Base-by-base conservation (phyloP, 2,797 vertebrate species). In the Bradypodion pumilum region DNA sequence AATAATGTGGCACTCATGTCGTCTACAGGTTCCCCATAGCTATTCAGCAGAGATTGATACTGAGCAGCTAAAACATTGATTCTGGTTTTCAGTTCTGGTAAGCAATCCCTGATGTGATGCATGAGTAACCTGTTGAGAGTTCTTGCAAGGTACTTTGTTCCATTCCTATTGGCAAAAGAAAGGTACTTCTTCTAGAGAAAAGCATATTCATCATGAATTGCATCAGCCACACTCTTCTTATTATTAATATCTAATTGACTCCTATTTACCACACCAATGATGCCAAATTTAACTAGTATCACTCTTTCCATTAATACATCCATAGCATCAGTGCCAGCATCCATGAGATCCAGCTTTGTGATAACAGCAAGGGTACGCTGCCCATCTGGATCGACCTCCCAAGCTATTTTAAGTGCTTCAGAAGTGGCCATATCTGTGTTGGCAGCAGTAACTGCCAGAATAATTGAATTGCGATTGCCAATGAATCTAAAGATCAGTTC, bases 351-450 rank as follows among this genome's bases (percentile, higher is more conserved):
- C 91, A 99, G 95, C 91, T 99, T 99, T 87, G 99, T 99, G 94
- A 99, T 98, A 86, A 99, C 99, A 84, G 99, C 99, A 86, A 99
- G 96, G 0, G 99, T 99, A 95, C 99, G 98, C 91, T 98, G 97
- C 87, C 99, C 98, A 56, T 99, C 98, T 0, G 97, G 96, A 93
- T 99, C 99, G n/a, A 98, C 98, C 92, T 99, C 98, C 42, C 99
- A 96, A 44, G 99, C 97, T 91, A 99, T 98, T 94, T 99, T 99
- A 37, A 99, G 97, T 0, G 99, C 98, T 94, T 99, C 99, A 0
- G 99, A 99, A 49, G 98, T 99, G 83, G 99, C 99, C 99, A 99
- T 99, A 91, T 99, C 99, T 5, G 99, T 99, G 94, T 99, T 99
- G 12, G 99, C 99, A 5, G 99, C 99, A 0, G 98, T 99, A 86